Evolutionary conservation across 2,888 invertebrate species (phyloP).

Genomic region (Corythucha ciliata): DNA sequence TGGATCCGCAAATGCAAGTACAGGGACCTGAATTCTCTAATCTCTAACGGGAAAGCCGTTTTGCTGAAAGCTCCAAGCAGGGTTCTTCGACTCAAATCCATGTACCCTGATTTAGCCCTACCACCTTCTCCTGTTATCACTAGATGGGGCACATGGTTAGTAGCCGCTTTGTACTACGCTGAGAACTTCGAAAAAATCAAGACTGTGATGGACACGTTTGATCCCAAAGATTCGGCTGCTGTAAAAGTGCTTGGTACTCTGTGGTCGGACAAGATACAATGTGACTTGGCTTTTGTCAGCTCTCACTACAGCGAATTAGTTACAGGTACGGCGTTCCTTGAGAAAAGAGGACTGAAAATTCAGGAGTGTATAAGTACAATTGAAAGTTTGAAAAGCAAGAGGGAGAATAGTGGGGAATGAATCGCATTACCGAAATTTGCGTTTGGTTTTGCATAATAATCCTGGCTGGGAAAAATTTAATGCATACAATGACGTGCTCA

Average conservation of each 20-base stretch:
- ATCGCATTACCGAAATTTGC: too few relatives aligned
- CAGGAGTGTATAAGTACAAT: background rate
- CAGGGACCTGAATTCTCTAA: too few relatives aligned
- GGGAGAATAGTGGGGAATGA: too few relatives aligned
- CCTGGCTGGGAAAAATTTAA: too few relatives aligned
- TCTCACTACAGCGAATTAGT: constrained; percentile 1
- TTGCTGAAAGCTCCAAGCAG: background rate
- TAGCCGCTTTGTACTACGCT: background rate
- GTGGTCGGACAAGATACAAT: background rate
- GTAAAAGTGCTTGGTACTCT: background rate
- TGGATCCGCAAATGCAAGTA: too few relatives aligned
- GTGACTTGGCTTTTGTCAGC: background rate
- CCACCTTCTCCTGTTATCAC: constrained; percentile 2
- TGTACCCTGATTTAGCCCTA: background rate
- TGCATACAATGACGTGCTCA: too few relatives aligned
- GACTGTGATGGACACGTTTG: constrained; percentile 4
- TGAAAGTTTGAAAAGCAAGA: too few relatives aligned
- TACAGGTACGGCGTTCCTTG: background rate
- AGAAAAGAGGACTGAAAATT: constrained; percentile 2
- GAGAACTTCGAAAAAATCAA: constrained; percentile 4
- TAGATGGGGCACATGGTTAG: constrained; percentile 4
- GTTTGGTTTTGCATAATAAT: too few relatives aligned
- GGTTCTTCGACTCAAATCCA: background rate
- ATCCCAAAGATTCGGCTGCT: background rate
- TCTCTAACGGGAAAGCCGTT: constrained; percentile 1